phyloP scores from a whole-genome alignment of 2,888 invertebrate species.

The Drosophila nigritarsus region DNA sequence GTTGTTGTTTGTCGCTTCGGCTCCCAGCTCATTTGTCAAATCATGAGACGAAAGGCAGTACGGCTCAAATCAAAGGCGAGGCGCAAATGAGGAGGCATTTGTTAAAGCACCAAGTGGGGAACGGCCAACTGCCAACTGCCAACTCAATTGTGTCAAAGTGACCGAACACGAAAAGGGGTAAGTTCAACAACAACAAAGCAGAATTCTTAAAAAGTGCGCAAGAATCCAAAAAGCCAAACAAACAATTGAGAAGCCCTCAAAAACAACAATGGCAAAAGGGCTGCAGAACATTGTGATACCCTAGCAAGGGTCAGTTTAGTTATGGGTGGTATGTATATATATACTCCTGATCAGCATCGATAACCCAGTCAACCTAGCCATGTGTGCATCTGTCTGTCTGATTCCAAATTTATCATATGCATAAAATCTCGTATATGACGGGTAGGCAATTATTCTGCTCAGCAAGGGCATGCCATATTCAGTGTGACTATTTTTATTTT shows the following conservation, averaged over 20 bases:
- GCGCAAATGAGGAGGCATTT: conserved; percentile 76
- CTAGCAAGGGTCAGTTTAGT: not conserved
- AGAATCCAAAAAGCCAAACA: conserved; percentile 38
- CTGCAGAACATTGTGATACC: conserved; percentile 9
- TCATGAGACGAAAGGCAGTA: conserved; percentile 45
- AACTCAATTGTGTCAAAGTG: conserved; percentile 48
- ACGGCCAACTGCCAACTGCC: not conserved
- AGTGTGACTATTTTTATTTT: not conserved
- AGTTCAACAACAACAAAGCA: not conserved
- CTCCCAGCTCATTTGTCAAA: conserved; percentile 68
- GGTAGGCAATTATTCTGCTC: not conserved
- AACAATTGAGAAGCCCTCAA: conserved; percentile 23
- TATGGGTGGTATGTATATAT: not conserved
- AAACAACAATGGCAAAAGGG: conserved; percentile 23
- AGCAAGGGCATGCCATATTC: conserved; percentile 2
- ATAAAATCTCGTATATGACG: not conserved
- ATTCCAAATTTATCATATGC: not conserved
- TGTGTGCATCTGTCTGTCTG: not conserved
- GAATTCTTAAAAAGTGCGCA: conserved; percentile 52
- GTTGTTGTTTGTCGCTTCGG: conserved; percentile 10
- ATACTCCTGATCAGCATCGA: not conserved
- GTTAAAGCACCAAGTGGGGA: conserved; percentile 25
- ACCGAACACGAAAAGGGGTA: conserved; percentile 32
- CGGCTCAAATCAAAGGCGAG: conserved; percentile 64
- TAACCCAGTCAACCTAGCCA: not conserved